Evolutionary conservation across 2,888 invertebrate genomes (phyloP).

Genomic region (Oligia fasciuncula): DNA sequence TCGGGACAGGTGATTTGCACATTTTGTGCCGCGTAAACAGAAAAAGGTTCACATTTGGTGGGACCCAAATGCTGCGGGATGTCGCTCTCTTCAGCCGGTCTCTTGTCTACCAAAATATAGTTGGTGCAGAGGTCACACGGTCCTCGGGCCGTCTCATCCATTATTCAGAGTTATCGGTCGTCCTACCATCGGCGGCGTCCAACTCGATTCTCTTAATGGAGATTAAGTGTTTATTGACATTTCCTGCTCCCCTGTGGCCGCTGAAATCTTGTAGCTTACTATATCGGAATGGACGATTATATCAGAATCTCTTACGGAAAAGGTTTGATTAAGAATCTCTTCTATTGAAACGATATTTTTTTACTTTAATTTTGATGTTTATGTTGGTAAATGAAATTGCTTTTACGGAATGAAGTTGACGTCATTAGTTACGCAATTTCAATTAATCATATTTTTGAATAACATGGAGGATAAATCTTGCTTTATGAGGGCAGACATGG

Average conservation of each 20-base stretch:
- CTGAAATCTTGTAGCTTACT: slow-evolving; percentile 60
- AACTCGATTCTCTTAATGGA: slow-evolving; percentile 78
- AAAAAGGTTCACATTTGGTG: slow-evolving; percentile 65
- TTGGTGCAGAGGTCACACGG: slow-evolving; percentile 71
- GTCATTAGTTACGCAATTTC: slow-evolving; percentile 10
- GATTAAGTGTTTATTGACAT: slow-evolving; percentile 80
- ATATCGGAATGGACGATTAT: slow-evolving; percentile 18
- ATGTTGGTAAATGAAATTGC: slow-evolving; percentile 21
- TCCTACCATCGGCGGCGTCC: slow-evolving; percentile 69
- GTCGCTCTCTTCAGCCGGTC: slow-evolving; percentile 48
- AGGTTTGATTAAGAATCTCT: slow-evolving; percentile 7
- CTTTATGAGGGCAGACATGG: slow-evolving; percentile 22
- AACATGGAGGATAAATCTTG: slow-evolving; percentile 10
- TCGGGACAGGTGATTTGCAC: slow-evolving; percentile 64
- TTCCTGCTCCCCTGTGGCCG: slow-evolving; percentile 63
- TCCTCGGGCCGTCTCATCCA: slow-evolving; percentile 75
- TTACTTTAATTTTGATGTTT: slow-evolving; percentile 8
- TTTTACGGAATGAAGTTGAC: slow-evolving; percentile 28
- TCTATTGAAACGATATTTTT: slow-evolving; percentile 7
- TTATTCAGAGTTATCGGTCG: slow-evolving; percentile 79
- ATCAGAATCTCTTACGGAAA: slow-evolving; percentile 14
- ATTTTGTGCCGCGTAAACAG: slow-evolving; percentile 60
- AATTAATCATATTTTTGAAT: slow-evolving; percentile 23
- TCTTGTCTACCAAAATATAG: slow-evolving; percentile 68
- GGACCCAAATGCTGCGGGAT: slow-evolving; percentile 44